Percentiles rank a stretch among this genome's conserved stretches.
Evolutionary conservation across 2,113 vertebrate genomes (phyloP).

Genomic region (Machaerirhynchus nigripectus): DNA sequence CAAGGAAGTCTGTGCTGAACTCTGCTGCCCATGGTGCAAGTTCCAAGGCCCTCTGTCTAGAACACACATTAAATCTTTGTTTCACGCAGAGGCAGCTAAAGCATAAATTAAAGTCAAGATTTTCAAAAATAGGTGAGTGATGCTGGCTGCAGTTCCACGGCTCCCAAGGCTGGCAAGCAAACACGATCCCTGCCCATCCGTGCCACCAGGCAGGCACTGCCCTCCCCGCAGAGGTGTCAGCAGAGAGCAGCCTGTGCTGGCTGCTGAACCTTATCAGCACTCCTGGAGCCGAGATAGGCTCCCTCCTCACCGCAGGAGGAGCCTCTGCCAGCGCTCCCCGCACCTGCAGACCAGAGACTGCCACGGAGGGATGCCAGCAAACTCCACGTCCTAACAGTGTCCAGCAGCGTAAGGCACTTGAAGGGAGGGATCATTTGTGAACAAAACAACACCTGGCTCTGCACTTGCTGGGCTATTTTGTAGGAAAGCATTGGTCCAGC

Average conservation of each 20-base stretch:
- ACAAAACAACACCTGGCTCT: background rate
- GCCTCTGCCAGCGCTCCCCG: background rate
- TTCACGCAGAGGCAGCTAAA: background rate
- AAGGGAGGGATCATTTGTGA: background rate
- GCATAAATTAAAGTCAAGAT: background rate
- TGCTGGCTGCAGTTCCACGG: background rate
- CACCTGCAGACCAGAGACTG: background rate
- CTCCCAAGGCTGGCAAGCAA: background rate
- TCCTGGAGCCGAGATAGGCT: background rate
- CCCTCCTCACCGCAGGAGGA: background rate
- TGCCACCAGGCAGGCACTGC: background rate
- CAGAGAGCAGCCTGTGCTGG: background rate
- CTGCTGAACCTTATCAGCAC: rapidly evolving
- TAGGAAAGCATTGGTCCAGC: background rate
- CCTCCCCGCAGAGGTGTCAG: background rate
- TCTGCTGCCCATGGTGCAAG: background rate
- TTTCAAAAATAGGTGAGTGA: background rate
- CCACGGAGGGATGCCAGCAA: background rate
- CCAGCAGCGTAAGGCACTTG: background rate
- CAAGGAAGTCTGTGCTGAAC: background rate
- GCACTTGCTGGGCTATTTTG: rapidly evolving
- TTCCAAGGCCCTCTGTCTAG: background rate
- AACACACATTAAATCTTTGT: background rate
- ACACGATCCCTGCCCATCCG: background rate
- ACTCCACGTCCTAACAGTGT: background rate